Evolutionary conservation across 2,888 invertebrate genomes (phyloP).

Genomic region (Lissocephala sabroskyi): DNA sequence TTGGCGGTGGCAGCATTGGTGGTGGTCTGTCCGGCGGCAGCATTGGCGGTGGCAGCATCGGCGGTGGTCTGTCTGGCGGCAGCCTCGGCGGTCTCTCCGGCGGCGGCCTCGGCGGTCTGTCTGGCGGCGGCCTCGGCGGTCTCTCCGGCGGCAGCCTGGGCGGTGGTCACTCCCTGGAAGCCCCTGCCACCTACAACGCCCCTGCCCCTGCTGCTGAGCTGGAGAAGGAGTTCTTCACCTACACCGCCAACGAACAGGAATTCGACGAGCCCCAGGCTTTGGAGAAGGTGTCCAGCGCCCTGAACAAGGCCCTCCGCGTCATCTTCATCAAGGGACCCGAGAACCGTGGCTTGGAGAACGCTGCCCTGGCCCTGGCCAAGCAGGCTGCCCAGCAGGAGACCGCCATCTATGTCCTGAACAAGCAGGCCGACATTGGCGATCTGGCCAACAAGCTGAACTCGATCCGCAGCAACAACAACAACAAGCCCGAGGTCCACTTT

Average conservation of each 20-base stretch:
- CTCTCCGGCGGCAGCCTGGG: conserved; percentile 8
- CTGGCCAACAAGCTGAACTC: conserved; percentile 58
- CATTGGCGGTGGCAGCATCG: background rate
- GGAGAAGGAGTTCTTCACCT: conserved; percentile 68
- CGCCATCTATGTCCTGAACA: conserved; percentile 64
- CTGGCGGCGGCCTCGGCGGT: conserved; percentile 1
- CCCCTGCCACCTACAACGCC: conserved; percentile 61
- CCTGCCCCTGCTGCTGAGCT: conserved; percentile 54
- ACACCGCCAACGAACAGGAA: conserved; percentile 67
- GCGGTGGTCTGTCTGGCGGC: conserved; percentile 3
- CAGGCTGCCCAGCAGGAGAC: conserved; percentile 66
- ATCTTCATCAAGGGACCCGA: conserved; percentile 70
- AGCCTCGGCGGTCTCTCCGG: conserved; percentile 18
- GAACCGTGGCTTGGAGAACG: conserved; percentile 61
- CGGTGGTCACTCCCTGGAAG: conserved; percentile 21
- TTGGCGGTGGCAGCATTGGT: conserved; percentile 4
- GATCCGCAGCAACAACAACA: conserved; percentile 47
- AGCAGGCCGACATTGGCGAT: conserved; percentile 63
- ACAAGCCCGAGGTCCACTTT: conserved; percentile 68
- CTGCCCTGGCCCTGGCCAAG: conserved; percentile 56
- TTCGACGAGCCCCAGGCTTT: conserved; percentile 47
- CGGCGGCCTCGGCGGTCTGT: conserved; percentile 13
- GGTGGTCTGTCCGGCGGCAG: conserved; percentile 1
- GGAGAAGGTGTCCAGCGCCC: conserved; percentile 38
- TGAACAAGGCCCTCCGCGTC: conserved; percentile 67